Percentiles rank a stretch among this genome's conserved stretches.
These are phyloP conservation scores for Gobiocypris rarus DNA, from an alignment of 2,113 vertebrate species.

Conservation along the genomic window DNA sequence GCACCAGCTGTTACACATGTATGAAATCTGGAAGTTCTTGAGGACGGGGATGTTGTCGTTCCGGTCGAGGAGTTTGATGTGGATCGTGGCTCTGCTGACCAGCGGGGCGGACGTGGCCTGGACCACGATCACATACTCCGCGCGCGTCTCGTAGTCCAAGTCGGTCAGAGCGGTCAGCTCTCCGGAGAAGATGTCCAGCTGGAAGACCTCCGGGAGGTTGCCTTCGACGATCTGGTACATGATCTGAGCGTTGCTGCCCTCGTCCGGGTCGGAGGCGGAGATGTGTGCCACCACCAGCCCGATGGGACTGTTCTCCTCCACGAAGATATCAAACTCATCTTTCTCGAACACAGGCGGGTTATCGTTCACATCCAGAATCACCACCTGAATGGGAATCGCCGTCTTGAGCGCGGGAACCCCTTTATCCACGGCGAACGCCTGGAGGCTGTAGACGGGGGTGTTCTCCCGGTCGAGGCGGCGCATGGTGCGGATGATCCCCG, in stretches of 20 bases:
- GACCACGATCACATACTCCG: constrained; percentile 91
- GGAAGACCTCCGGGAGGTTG: constrained; percentile 96
- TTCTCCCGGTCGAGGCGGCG: constrained; percentile 93
- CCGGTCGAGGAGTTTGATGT: constrained; percentile 89
- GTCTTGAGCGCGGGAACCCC: constrained; percentile 86
- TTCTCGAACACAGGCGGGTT: constrained; percentile 92
- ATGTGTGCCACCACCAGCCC: constrained; percentile 90
- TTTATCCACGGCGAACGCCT: constrained; percentile 89
- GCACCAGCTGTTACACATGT: too few species aligned
- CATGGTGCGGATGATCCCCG: constrained; percentile 89
- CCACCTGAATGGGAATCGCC: constrained; percentile 84
- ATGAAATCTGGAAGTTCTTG: constrained; percentile 95
- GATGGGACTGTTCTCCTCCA: constrained; percentile 95
- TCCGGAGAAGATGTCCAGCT: constrained; percentile 95
- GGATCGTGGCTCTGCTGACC: constrained; percentile 91
- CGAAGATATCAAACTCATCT: constrained; percentile 93
- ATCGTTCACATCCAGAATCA: constrained; percentile 91
- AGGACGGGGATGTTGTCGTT: constrained; percentile 91
- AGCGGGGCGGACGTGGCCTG: constrained; percentile 94
- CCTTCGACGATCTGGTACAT: constrained; percentile 99
- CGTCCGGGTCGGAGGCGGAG: constrained; percentile 90
- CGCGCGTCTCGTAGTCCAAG: constrained; percentile 88
- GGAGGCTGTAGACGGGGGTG: constrained; percentile 82
- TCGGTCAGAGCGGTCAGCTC: constrained; percentile 91
- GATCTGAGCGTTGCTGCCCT: constrained; percentile 95